These are phyloP conservation scores for Quadroppia sp. DNA, from an alignment of 2,888 invertebrate genomes.

Conservation along the genomic window DNA sequence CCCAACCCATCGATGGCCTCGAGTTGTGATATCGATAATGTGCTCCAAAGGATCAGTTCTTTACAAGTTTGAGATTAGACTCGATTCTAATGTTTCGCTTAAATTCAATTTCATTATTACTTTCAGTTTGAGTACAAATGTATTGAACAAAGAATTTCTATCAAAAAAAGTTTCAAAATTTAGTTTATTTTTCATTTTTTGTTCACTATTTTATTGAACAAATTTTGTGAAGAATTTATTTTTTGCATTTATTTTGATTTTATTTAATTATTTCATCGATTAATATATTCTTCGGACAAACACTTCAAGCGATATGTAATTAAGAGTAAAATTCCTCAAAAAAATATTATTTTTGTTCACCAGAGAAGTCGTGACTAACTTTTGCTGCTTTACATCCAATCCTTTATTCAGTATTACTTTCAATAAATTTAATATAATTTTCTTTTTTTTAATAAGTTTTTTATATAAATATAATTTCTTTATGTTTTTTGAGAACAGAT, in stretches of 20 bases:
- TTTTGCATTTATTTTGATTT: too few species aligned
- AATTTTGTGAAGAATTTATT: too few species aligned
- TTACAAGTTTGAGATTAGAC: slow-evolving; percentile 27
- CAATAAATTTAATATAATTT: neutral
- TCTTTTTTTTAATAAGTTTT: neutral
- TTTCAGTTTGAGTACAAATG: neutral
- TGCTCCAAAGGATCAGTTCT: slow-evolving; percentile 34
- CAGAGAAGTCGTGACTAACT: neutral
- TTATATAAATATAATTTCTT: too few species aligned
- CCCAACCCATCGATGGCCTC: slow-evolving; percentile 28
- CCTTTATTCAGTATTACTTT: neutral
- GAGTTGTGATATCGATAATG: slow-evolving; percentile 37
- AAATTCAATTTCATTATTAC: neutral
- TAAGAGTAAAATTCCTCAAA: too few species aligned
- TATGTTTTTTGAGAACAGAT: too few species aligned
- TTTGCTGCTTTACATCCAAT: neutral
- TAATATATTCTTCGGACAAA: too few species aligned
- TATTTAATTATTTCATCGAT: too few species aligned
- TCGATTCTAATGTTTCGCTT: neutral
- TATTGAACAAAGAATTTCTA: neutral
- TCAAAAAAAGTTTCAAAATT: too few species aligned
- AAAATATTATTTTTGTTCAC: too few species aligned
- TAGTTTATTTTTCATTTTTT: neutral
- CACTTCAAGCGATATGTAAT: too few species aligned
- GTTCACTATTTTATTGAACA: neutral